Percentiles rank a stretch among this genome's conserved stretches.
Evolutionary conservation across 2,888 invertebrate species (phyloP).

Genomic region (Leptarthrus brevirostris): DNA sequence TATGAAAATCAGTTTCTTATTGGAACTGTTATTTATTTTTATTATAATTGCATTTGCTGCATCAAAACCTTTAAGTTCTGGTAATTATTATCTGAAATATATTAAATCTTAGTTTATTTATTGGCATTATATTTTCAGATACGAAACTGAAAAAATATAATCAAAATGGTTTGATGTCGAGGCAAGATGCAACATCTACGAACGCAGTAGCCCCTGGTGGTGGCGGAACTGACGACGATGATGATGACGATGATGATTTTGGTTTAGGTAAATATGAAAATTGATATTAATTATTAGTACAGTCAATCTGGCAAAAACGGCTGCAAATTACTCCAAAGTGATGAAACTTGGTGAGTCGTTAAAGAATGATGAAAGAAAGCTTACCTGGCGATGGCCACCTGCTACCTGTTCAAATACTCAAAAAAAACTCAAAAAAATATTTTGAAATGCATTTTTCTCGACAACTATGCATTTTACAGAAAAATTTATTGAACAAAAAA

Average conservation of each 20-base stretch:
- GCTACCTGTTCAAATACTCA: too few relatives aligned
- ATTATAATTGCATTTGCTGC: slow-evolving; percentile 47
- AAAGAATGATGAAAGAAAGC: too few relatives aligned
- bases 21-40: slow-evolving; percentile 45
- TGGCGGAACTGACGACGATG: background rate
- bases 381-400: too few relatives aligned
- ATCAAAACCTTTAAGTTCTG: slow-evolving; percentile 30
- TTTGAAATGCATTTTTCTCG: too few relatives aligned
- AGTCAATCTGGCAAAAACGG: too few relatives aligned
- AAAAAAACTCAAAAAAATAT: too few relatives aligned
- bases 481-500: too few relatives aligned
- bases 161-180: background rate
- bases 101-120: background rate
- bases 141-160: background rate
- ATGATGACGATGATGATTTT: slow-evolving; percentile 40
- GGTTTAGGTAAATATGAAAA: slow-evolving; percentile 20
- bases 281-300: too few relatives aligned
- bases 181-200: background rate
- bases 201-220: background rate
- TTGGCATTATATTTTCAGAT: background rate
- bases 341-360: too few relatives aligned
- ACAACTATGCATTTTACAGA: too few relatives aligned
- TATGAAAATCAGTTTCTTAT: slow-evolving; percentile 40
- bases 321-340: too few relatives aligned
- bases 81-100: slow-evolving; percentile 1